Conservation (phyloP, 2,888 invertebrate species). For the Molanna angustata region DNA sequence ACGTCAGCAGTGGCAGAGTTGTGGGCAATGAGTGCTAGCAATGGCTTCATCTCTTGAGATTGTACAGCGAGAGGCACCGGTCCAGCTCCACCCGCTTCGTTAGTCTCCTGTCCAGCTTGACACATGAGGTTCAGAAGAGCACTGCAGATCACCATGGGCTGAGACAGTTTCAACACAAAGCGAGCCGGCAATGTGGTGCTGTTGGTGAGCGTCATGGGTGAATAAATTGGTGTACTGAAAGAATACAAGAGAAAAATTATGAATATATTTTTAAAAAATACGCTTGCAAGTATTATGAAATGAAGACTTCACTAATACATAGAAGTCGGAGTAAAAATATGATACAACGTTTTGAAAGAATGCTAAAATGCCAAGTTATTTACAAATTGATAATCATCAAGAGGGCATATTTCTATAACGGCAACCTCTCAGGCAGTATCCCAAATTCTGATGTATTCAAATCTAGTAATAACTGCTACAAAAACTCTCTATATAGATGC, state of each 20-base stretch:
- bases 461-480: too few relatives aligned
- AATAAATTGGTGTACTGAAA: conserved; percentile 65
- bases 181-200: conserved; percentile 88
- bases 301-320: too few relatives aligned
- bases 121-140: conserved; percentile 62
- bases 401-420: too few relatives aligned
- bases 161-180: conserved; percentile 79
- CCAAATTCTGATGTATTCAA: too few relatives aligned
- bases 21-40: conserved; percentile 76
- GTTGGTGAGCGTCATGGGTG: conserved; percentile 76
- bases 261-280: too few relatives aligned
- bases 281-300: too few relatives aligned
- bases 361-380: too few relatives aligned
- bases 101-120: conserved; percentile 44
- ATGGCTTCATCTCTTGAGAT: conserved; percentile 55
- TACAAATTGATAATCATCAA: too few relatives aligned
- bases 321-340: too few relatives aligned
- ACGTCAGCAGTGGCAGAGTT: conserved; percentile 73
- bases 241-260: neutral
- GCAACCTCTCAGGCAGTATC: too few relatives aligned
- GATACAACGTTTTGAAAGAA: too few relatives aligned
- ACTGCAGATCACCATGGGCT: conserved; percentile 82
- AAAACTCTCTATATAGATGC: too few relatives aligned
- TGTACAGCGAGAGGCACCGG: conserved; percentile 32
- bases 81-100: conserved; percentile 30